These are phyloP conservation scores for Trichoplusia ni DNA, from an alignment of 1,140 invertebrate species.

Conservation along the genomic window DNA sequence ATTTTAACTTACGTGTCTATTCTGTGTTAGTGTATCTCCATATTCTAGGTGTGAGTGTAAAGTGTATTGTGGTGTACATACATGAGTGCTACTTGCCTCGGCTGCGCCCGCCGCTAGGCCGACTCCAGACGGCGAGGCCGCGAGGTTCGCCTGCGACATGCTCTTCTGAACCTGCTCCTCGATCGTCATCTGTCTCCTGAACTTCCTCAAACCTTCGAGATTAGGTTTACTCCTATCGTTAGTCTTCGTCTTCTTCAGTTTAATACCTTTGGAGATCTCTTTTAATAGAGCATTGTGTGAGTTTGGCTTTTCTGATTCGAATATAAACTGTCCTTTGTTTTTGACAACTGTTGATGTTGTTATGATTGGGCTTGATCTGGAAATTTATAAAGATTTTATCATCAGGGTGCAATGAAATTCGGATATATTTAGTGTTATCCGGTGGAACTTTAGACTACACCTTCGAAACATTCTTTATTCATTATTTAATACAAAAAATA, in stretches of 20 bases:
- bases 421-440: no score
- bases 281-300: slow-evolving; percentile 91
- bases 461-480: no score
- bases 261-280: slow-evolving; percentile 91
- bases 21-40: no score
- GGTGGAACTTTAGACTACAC: no score
- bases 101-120: slow-evolving; percentile 44
- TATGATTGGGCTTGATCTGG: slow-evolving; percentile 83
- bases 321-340: slow-evolving; percentile 90
- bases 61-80: neutral
- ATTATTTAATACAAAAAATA: no score
- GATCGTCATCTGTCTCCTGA: slow-evolving; percentile 93
- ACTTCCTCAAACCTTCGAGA: slow-evolving; percentile 91
- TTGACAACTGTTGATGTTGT: slow-evolving; percentile 84
- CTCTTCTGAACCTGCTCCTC: slow-evolving; percentile 93
- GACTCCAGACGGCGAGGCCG: slow-evolving; percentile 66
- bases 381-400: slow-evolving; percentile 29
- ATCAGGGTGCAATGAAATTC: no score
- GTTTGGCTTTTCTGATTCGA: slow-evolving; percentile 92
- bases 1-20: no score
- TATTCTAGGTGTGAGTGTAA: neutral
- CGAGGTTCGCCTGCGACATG: slow-evolving; percentile 85
- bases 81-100: slow-evolving; percentile 51
- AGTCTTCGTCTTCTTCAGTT: slow-evolving; percentile 88
- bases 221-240: slow-evolving; percentile 94